These are phyloP conservation scores for Uropsilus gracilis DNA, from an alignment of 2,113 vertebrate species.

Conservation along the genomic window DNA sequence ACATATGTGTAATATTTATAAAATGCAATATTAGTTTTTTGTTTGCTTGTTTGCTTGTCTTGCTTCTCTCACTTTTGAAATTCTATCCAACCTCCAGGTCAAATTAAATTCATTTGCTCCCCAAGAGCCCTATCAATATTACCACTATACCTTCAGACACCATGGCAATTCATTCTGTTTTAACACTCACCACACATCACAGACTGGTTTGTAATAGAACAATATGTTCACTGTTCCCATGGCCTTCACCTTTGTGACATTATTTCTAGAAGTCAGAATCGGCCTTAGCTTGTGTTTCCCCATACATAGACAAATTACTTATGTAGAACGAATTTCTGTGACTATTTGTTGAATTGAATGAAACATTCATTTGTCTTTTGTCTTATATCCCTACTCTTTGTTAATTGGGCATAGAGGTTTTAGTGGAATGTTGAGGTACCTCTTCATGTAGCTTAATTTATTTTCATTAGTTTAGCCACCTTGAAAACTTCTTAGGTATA, in stretches of 20 bases:
- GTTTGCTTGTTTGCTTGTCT: background rate
- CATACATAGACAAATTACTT: background rate
- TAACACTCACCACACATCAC: background rate
- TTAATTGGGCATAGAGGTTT: background rate
- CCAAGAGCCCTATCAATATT: no score
- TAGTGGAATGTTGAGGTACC: background rate
- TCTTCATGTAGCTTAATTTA: background rate
- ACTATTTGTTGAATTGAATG: background rate
- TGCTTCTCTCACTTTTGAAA: background rate
- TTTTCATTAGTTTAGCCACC: background rate
- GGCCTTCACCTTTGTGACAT: background rate
- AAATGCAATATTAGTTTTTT: no score
- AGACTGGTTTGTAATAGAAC: background rate
- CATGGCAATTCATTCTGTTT: background rate
- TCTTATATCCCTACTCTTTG: background rate
- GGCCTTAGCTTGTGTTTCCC: background rate
- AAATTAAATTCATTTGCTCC: background rate
- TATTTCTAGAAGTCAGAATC: background rate
- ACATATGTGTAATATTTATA: no score
- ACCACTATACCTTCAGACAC: background rate
- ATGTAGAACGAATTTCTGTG: background rate
- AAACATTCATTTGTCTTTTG: background rate
- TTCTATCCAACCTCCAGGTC: background rate
- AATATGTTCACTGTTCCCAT: background rate
- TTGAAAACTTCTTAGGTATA: background rate